Conservation (phyloP, 2,888 invertebrate species). For the Trachelus iudaicus region DNA sequence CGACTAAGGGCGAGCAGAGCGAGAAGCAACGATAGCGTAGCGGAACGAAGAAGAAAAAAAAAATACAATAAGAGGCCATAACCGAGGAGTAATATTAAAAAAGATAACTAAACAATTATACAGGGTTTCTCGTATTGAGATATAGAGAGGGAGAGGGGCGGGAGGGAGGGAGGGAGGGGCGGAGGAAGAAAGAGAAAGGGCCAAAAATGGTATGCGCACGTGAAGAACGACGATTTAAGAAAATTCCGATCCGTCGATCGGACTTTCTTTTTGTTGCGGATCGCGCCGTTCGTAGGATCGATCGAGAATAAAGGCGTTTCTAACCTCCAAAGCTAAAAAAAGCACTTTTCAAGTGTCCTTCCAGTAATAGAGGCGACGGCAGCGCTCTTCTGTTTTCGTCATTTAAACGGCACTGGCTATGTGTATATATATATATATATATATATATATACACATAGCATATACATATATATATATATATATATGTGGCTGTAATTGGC, state of each 20-base stretch:
- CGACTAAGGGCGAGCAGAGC: no score
- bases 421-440: not conserved
- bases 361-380: constrained; percentile 36
- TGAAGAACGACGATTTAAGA: constrained; percentile 11
- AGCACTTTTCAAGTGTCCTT: constrained; percentile 53
- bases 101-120: no score
- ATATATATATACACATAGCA: no score
- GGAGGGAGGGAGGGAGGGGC: constrained; percentile 4
- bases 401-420: not conserved
- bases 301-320: constrained; percentile 11
- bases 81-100: no score
- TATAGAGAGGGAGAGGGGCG: constrained; percentile 5
- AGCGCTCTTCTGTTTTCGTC: not conserved
- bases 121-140: constrained; percentile 20
- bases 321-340: constrained; percentile 39
- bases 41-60: not conserved
- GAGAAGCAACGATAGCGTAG: constrained; percentile 6
- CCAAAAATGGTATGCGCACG: constrained; percentile 14
- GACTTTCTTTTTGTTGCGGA: constrained; percentile 6
- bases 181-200: not conserved
- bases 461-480: not conserved
- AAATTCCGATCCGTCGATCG: not conserved
- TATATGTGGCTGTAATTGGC: not conserved
- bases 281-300: constrained; percentile 7
- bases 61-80: not conserved